phyloP scores from a whole-genome alignment of 2,888 invertebrate species.

The Leucozona laternaria region DNA sequence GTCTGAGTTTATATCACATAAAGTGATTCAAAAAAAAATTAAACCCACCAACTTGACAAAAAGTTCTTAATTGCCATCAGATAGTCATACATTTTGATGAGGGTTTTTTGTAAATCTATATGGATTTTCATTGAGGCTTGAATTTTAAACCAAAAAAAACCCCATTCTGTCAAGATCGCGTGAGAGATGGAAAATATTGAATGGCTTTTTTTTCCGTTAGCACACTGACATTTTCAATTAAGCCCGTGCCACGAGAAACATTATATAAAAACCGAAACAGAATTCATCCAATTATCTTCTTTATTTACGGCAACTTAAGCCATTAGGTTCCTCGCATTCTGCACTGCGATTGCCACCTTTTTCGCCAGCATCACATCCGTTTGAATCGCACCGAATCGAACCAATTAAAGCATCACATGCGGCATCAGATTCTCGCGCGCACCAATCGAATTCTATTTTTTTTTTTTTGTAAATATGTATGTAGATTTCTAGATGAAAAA shows the following conservation, averaged over 20 bases:
- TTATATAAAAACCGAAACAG: background rate
- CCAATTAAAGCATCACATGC: conserved; percentile 58
- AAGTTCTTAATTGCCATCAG: background rate
- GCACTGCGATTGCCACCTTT: conserved; percentile 38
- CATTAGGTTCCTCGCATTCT: conserved; percentile 30
- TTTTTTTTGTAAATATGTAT: background rate
- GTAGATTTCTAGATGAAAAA: background rate
- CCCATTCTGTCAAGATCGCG: conserved; percentile 3
- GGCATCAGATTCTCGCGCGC: conserved; percentile 28
- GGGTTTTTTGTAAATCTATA: background rate
- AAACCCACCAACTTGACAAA: background rate
- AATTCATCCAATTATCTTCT: conserved; percentile 62
- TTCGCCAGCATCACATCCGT: conserved; percentile 11
- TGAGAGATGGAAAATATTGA: background rate
- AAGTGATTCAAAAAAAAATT: background rate
- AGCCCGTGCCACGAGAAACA: background rate
- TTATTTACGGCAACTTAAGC: conserved; percentile 51
- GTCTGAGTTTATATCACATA: too few relatives aligned
- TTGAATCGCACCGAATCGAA: too few relatives aligned
- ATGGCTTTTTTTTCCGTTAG: conserved; percentile 10
- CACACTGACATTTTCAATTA: conserved; percentile 24
- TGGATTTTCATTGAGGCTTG: background rate
- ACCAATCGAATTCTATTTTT: conserved; percentile 26
- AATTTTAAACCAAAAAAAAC: background rate
- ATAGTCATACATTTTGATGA: background rate